A percentile compares a stretch with the other conserved stretches of the same genome.
phyloP scores from a whole-genome alignment of 1,140 invertebrate genomes.

The Drosophila tani region DNA sequence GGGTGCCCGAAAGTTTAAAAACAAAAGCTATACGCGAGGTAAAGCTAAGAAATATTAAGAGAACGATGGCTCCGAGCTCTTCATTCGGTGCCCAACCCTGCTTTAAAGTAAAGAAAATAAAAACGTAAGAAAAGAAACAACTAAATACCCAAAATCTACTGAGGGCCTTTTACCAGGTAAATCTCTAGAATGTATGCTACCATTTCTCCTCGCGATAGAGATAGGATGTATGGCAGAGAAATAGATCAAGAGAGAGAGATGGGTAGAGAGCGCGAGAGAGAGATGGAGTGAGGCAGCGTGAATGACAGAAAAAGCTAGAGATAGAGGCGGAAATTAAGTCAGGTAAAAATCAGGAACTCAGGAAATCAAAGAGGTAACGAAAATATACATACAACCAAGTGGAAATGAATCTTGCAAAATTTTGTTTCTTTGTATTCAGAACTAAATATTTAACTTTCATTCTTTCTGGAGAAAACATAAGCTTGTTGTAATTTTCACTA shows the following conservation, averaged over 20 bases:
- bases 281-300: conserved; percentile 43
- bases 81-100: neutral
- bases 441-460: conserved; percentile 60
- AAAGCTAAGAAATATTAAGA: no score
- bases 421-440: conserved; percentile 41
- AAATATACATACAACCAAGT: conserved; percentile 45
- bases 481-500: conserved; percentile 38
- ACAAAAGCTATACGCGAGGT: neutral
- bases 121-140: neutral
- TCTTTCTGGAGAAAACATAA: conserved; percentile 42
- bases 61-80: neutral
- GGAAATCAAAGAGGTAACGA: conserved; percentile 5
- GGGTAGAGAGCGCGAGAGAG: conserved; percentile 9
- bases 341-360: no score
- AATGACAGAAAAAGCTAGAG: conserved; percentile 56
- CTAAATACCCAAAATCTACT: neutral
- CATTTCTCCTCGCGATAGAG: conserved; percentile 14
- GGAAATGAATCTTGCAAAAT: conserved; percentile 46
- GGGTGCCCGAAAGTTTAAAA: neutral
- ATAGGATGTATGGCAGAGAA: conserved; percentile 12
- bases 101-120: neutral
- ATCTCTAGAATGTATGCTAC: conserved; percentile 8
- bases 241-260: conserved; percentile 16
- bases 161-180: neutral
- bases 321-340: conserved; percentile 48